Conservation (phyloP, 2,797 vertebrate species). For the Enteromius radiatus region DNA sequence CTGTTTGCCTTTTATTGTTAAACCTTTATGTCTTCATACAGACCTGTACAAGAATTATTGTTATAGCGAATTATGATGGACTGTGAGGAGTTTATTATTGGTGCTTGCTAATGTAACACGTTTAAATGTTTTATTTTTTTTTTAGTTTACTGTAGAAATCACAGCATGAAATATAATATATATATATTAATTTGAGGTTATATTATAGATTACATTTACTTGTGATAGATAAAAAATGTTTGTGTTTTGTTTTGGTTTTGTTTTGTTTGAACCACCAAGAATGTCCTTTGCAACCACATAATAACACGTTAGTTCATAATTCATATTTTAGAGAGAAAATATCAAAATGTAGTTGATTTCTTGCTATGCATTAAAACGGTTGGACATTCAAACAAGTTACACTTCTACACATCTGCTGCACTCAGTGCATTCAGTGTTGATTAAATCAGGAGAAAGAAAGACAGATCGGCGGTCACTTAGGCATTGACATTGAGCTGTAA, state of each 20-base stretch:
- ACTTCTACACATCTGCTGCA: neutral
- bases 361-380: neutral
- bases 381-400: neutral
- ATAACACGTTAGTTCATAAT: neutral
- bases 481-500: neutral
- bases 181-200: neutral
- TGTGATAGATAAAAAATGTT: too few species aligned
- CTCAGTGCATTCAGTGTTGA: neutral
- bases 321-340: neutral
- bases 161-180: neutral
- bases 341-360: neutral
- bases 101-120: neutral
- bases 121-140: neutral
- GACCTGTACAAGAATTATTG: neutral
- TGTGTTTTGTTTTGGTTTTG: too few species aligned
- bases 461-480: neutral
- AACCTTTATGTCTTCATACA: neutral
- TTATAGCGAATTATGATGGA: neutral
- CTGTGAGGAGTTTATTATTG: neutral
- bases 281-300: neutral
- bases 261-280: neutral
- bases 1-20: conserved; percentile 3
- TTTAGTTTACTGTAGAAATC: neutral
- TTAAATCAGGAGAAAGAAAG: neutral
- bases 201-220: neutral